Base-by-base conservation (phyloP, 2,888 invertebrate genomes). In the Ommatoiulus sabulosus region DNA sequence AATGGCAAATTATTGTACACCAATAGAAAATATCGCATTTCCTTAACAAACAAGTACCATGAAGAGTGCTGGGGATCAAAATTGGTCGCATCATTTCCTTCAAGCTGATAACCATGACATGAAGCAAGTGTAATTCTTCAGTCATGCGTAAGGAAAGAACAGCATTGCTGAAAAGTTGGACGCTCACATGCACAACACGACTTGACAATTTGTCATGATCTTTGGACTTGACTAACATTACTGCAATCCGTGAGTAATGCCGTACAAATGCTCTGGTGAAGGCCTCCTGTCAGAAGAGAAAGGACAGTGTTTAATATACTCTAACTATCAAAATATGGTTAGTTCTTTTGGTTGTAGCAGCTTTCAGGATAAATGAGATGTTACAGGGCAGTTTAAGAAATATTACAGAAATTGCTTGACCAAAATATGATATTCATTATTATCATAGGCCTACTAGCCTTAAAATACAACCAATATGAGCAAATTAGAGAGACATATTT, bases 121-220 rank as follows among this genome's bases (percentile, higher is more conserved):
- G 97, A 10, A 99, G 94, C 44, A 99, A 94, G 91, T 97, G 96
- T 89, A 97, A 94, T 91, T 98, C 96, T 91, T 97, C 96, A 6
- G 97, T 97, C 96, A 99, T 98, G 91, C 96, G 95, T 80, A 96
- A 93, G 1, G 99, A 98, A 24, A 99, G 94, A 88, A 96, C 95
- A 92, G 98, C 97, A 93, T 98, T 99, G 90, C 97, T 97, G 94
- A 99, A 98, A 89, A 99, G 94, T 93, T 99, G 94, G 5, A 99
- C 99, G 91, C 97, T 98, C 93, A 99, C 98, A 93, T 99, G 99
- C 0, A 99, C 98, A 0, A 99, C 98, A 87, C 98, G 95, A 94
- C 98, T 98, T 91, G 98, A 97, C 3, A 99, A 94, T 5, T 97
- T 97, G 92, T 98, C 98, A 0, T 97, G 97, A 94, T 97, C 97